These are phyloP conservation scores for Rhadina sibilatrix DNA, from an alignment of 2,113 vertebrate species.

Conservation along the genomic window DNA sequence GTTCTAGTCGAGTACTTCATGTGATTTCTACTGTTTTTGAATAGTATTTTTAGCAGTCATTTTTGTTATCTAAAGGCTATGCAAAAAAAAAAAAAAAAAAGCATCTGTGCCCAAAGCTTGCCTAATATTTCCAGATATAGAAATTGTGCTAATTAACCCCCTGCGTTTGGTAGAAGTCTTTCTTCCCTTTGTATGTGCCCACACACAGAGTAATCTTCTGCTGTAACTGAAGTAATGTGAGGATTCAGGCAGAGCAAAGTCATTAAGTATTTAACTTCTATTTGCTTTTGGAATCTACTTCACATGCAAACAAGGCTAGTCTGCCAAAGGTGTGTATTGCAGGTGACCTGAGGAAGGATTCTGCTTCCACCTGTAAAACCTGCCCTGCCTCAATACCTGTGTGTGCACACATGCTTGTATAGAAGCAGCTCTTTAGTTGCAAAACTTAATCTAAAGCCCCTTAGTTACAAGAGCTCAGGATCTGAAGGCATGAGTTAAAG, in stretches of 20 bases:
- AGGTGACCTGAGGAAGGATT: not conserved
- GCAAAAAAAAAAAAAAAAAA: not conserved
- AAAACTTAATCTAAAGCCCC: not conserved
- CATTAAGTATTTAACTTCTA: not conserved
- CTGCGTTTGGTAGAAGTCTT: not conserved
- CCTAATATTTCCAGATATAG: not conserved
- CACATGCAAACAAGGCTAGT: not conserved
- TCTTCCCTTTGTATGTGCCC: not conserved
- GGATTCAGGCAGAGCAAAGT: not conserved
- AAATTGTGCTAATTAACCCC: not conserved
- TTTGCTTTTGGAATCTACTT: not conserved
- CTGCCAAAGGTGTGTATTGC: not conserved
- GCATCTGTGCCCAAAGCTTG: not conserved
- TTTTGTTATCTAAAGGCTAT: not conserved
- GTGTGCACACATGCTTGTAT: rapidly evolving
- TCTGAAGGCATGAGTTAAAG: not conserved
- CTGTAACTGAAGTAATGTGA: not conserved
- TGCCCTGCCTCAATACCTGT: not conserved
- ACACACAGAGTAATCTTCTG: not conserved
- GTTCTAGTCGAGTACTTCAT: not conserved
- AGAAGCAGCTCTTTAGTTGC: not conserved
- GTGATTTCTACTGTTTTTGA: not conserved
- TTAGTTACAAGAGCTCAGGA: not conserved
- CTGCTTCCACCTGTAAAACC: not conserved
- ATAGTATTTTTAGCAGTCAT: not conserved